Base-by-base conservation (phyloP, 2,888 invertebrate genomes). In the Hirudinaria manillensis region DNA sequence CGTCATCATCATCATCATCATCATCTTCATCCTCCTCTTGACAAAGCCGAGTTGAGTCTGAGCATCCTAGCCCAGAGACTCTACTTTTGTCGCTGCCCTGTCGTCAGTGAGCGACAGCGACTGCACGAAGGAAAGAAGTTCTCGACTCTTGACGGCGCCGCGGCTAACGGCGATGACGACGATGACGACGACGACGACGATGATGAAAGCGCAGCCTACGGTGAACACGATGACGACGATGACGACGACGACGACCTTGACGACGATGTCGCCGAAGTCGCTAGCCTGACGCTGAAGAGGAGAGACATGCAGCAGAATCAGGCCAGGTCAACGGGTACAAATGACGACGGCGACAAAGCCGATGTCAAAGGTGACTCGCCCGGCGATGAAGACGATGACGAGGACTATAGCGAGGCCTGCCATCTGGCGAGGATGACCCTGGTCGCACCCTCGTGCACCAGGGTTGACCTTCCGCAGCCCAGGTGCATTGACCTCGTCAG, bases 41-140 rank as follows among this genome's bases (percentile, higher is more conserved):
- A 21, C 0, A 36, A 51, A 53, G n/a, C 16, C 27, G 68, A n/a
- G 6, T 19, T 51, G n/a, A 67, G 67, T 2, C 75, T 67, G 0
- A 66, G 73, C 3, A 66, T 75, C n/a, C 74, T 70, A 34, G 55
- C 77, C 1, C 77, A 79, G 29, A 77, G 61, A 19, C 76, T 78
- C 61, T 75, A 76, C 34, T 79, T 79, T 75, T 79, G 79, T 55
- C 76, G 74, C 53, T 79, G 79, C 55, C 65, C 61, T 7, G n/a
- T 3, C 21, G 66, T 51, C n/a, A 90, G 92, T 84, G 93, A 93
- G 84, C 90, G 91, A n/a, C n/a, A n/a, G 78, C 16, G 7, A 10
- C n/a, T 2, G 27, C 65, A 61, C 13, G 90, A 92, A 84, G 93
- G 93, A 84, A 90, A 91, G 78, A 90, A 91, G 78, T 94, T 94